These are phyloP conservation scores for Drosophila koepferae DNA, from an alignment of 2,888 invertebrate genomes.

Conservation along the genomic window DNA sequence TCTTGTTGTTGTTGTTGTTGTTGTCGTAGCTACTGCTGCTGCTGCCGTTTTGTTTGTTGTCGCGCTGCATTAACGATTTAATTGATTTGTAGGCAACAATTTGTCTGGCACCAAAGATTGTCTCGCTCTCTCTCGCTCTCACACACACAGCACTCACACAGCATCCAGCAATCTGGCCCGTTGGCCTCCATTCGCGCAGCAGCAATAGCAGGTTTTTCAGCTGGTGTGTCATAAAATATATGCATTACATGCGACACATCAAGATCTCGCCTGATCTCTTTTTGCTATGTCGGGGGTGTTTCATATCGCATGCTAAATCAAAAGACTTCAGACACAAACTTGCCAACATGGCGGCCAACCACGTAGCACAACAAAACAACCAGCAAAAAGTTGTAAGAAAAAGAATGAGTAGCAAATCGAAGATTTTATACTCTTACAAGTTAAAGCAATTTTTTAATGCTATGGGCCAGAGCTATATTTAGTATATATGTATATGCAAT, in stretches of 20 bases:
- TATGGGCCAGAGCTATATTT: not conserved
- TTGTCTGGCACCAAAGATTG: conserved; percentile 64
- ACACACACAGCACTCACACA: not conserved
- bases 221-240: conserved; percentile 34
- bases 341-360: conserved; percentile 41
- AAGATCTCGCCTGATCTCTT: conserved; percentile 31
- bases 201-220: conserved; percentile 34
- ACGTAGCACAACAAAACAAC: conserved; percentile 9
- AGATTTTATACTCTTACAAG: not conserved
- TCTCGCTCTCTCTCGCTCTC: not conserved
- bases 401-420: not conserved
- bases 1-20: conserved; percentile 15
- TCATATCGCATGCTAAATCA: conserved; percentile 40
- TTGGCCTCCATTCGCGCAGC: conserved; percentile 46
- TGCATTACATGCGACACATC: conserved; percentile 34
- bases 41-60: conserved; percentile 58
- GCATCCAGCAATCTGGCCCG: conserved; percentile 7
- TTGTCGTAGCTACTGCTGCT: conserved; percentile 23
- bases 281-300: conserved; percentile 45
- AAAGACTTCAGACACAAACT: conserved; percentile 26
- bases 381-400: not conserved
- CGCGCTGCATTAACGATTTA: conserved; percentile 71
- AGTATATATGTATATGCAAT: not conserved
- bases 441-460: not conserved
- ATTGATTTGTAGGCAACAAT: conserved; percentile 80